These are phyloP conservation scores for Nasonia longicornis DNA, from an alignment of 1,140 invertebrate genomes.

Conservation along the genomic window DNA sequence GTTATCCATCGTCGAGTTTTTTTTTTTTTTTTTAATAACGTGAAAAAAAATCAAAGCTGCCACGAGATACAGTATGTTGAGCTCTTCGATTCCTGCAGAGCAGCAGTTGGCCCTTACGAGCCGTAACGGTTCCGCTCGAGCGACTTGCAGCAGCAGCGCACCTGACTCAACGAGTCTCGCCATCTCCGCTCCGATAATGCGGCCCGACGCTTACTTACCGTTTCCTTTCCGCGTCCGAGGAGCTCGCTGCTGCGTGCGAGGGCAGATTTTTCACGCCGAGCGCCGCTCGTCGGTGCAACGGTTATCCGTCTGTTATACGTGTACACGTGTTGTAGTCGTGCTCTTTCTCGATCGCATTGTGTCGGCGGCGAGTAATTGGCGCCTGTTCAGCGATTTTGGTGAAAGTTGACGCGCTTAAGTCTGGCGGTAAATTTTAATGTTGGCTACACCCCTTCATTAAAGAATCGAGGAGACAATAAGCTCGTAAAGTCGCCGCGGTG, in stretches of 20 bases:
- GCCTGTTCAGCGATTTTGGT: too few relatives aligned
- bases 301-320: neutral
- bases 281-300: neutral
- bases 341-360: neutral
- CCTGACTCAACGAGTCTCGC: conserved; percentile 3
- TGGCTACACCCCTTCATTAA: neutral
- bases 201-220: neutral
- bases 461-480: neutral
- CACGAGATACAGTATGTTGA: neutral
- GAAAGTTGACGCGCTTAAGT: too few relatives aligned
- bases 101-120: neutral
- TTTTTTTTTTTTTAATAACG: neutral
- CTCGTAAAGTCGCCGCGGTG: neutral
- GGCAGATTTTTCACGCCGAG: neutral
- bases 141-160: neutral
- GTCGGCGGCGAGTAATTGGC: neutral
- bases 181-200: conserved; percentile 7
- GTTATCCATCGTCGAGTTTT: neutral
- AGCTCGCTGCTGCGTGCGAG: neutral
- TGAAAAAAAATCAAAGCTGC: neutral
- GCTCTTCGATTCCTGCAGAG: neutral
- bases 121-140: conserved; percentile 14
- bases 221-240: conserved; percentile 1
- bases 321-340: neutral
- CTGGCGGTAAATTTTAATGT: neutral